These are phyloP conservation scores for Lasioglossum pauxillum DNA, from an alignment of 2,888 invertebrate genomes.

Conservation along the genomic window DNA sequence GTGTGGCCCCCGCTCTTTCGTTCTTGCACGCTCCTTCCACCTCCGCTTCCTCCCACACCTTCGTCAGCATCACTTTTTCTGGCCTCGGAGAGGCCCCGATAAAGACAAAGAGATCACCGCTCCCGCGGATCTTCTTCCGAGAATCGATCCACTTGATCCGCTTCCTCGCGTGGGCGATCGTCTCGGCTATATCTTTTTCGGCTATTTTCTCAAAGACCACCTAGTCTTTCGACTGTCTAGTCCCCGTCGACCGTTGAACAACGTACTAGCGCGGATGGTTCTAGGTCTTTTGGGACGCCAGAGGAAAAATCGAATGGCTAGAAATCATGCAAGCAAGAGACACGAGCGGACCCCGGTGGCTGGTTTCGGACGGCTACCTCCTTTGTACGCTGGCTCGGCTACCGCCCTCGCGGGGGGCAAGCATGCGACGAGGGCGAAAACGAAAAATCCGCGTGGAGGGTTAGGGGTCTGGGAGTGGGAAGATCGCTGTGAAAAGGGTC, in stretches of 20 bases:
- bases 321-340: constrained; percentile 23
- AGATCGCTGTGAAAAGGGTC: constrained; percentile 57
- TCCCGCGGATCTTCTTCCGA: constrained; percentile 62
- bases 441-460: constrained; percentile 26
- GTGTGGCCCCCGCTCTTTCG: constrained; percentile 83
- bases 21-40: constrained; percentile 68
- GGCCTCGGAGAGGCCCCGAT: constrained; percentile 48
- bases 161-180: background rate
- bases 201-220: background rate
- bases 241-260: background rate
- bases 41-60: constrained; percentile 69
- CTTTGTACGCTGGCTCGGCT: constrained; percentile 73
- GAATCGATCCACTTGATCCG: constrained; percentile 57
- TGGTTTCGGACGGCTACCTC: constrained; percentile 64
- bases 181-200: background rate
- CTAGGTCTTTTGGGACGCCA: background rate
- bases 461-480: constrained; percentile 45
- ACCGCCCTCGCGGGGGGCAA: constrained; percentile 80
- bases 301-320: constrained; percentile 1
- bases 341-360: constrained; percentile 48
- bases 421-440: constrained; percentile 50
- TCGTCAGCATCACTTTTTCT: constrained; percentile 59
- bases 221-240: background rate
- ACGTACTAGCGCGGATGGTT: background rate
- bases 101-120: constrained; percentile 66